These are phyloP conservation scores for Chionomys nivalis DNA, from an alignment of 2,113 vertebrate genomes.

Conservation along the genomic window DNA sequence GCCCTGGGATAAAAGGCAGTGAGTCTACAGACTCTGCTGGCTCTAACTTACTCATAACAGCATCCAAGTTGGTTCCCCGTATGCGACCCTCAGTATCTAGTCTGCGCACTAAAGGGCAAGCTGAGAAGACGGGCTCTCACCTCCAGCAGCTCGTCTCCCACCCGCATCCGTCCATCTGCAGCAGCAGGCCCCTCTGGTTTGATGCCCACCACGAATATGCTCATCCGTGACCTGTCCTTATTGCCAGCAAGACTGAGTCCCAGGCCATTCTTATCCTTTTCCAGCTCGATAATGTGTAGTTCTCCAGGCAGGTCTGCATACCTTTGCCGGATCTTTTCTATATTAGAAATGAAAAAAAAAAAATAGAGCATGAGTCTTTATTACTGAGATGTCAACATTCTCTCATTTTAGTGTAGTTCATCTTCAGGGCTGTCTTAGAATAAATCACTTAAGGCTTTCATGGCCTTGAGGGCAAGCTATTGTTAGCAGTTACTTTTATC, in stretches of 20 bases:
- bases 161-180: slow-evolving; percentile 89
- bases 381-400: background rate
- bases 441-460: background rate
- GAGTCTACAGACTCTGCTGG: background rate
- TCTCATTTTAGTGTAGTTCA: background rate
- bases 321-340: slow-evolving; percentile 95
- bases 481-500: background rate
- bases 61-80: background rate
- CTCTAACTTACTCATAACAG: background rate
- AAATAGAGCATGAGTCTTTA: background rate
- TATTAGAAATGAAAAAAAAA: slow-evolving; percentile 14
- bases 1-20: background rate
- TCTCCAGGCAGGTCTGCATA: slow-evolving; percentile 95
- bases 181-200: slow-evolving; percentile 91
- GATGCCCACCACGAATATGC: slow-evolving; percentile 97
- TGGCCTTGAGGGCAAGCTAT: background rate
- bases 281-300: slow-evolving; percentile 95
- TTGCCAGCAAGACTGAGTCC: slow-evolving; percentile 98
- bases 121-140: slow-evolving; percentile 81
- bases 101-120: background rate
- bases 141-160: slow-evolving; percentile 96
- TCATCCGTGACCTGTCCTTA: slow-evolving; percentile 94
- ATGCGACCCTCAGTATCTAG: background rate
- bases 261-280: slow-evolving; percentile 95
- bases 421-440: background rate